Base-by-base conservation (phyloP, 2,888 invertebrate species). In the Sussaba pulchella region DNA sequence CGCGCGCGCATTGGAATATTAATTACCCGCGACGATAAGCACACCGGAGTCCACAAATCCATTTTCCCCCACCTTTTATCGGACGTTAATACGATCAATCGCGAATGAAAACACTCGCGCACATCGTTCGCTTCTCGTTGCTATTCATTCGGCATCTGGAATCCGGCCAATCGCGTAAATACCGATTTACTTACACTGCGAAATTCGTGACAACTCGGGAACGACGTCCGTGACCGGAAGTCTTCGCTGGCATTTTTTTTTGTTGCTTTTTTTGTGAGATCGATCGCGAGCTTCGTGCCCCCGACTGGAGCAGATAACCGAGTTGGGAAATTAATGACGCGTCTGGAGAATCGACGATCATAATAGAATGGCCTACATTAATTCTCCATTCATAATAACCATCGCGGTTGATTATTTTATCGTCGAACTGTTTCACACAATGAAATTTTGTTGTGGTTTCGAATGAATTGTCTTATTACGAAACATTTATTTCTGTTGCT, bases 1-100 rank as follows among this genome's bases (percentile, higher is more conserved):
- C 78, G 78, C 79, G 77, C 36, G 75, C 83, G 78, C 69, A 78
- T 79, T 82, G 82, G 84, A 79, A 88, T 91, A 90, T 90, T 90
- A 91, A 91, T 90, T 91, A 90, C 86, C 78, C 83, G 21, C 9
- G 57, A 9, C 72, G 85, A 87, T 86, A 87, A 85, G 6, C 26
- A 47, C 19, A 64, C 6, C 43, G 10, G 12, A 5, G 14, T 71
- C n/a, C n/a, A 12, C 39, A 39, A 39, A 61, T 61, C 61, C 19
- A 39, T 17, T 39, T 14, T 9, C 57, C 21, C 47, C 59, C n/a
- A n/a, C 17, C 24, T 26, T 36, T 24, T 39, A 5, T 21, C 8
- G 1, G 41, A 52, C 12, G 54, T 54, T 67, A 52, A 67, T 52
- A 21, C 74, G 47, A 70, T 73, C 57, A 66, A 43, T 45, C 54